Evolutionary conservation across 2,888 invertebrate genomes (phyloP), one percentile per base, ranked within the genome.

Genomic region (Chrysolina haemoptera): DNA sequence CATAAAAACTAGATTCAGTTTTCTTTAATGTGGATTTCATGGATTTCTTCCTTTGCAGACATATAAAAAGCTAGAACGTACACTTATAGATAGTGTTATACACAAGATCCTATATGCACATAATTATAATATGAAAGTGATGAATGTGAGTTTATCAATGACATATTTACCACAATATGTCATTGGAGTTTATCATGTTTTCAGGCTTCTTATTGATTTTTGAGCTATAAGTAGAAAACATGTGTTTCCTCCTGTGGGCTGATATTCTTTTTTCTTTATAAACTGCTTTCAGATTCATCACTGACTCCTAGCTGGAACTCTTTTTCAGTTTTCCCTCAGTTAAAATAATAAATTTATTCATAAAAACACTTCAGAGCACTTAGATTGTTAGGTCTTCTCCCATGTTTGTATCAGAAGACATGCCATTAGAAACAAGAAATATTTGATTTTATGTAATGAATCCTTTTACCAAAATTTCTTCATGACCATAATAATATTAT

Each of bases 121-220:
- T 75, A 80, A 82, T 9, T 82, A 80, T 62, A 83, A 83, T 76
- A 73, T 77, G 67, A 79, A 79, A 71, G 79, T 82, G 46, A 78
- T 79, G 11, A 73, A 80, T 80, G 83, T 82, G 76, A 71, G 72
- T 78, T 62, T n/a, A n/a, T n/a, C n/a, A n/a, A n/a, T n/a, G n/a
- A n/a, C n/a, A n/a, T n/a, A n/a, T n/a, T n/a, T n/a, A n/a, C n/a
- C n/a, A n/a, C n/a, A n/a, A n/a, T n/a, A n/a, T n/a, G n/a, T n/a
- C n/a, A n/a, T n/a, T n/a, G n/a, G n/a, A n/a, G n/a, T n/a, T n/a
- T 20, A 43, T 20, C 4, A 20, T 35, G 12, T 55, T 12, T 6
- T 0, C 12, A 27, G 55, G 27, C 53, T 35, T 16, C 16, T 50
- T 64, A 48, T 69, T 69, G 14, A 16, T 55, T 55, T 59, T 64